Evolutionary conservation across 2,797 vertebrate species (phyloP).

Genomic region (Todus mexicanus): DNA sequence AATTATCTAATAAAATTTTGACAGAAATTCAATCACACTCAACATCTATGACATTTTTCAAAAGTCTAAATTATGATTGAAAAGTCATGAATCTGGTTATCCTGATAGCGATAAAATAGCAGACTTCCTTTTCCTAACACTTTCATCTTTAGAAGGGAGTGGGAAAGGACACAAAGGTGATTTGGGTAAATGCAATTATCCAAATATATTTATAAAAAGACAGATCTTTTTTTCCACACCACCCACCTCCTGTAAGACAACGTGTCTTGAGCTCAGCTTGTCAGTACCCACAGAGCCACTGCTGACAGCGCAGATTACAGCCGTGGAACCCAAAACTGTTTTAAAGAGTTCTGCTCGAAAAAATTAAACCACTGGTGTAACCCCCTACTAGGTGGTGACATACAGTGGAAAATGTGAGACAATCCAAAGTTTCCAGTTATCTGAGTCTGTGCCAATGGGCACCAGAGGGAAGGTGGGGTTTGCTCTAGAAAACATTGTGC

Average conservation of each 20-base stretch:
- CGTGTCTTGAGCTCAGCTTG: neutral
- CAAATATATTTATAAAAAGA: conserved; percentile 20
- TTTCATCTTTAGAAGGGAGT: neutral
- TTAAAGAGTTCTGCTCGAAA: neutral
- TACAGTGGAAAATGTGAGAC: neutral
- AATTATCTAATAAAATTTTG: conserved; percentile 53
- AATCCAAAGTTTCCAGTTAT: neutral
- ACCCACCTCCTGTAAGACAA: neutral
- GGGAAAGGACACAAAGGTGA: conserved; percentile 7
- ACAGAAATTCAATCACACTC: conserved; percentile 40
- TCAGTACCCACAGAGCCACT: conserved; percentile 18
- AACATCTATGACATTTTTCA: neutral
- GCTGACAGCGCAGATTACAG: conserved; percentile 24
- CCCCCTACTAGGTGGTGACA: neutral
- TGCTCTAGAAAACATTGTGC: neutral
- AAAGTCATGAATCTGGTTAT: conserved; percentile 22
- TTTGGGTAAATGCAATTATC: conserved; percentile 32
- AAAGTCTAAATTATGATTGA: neutral
- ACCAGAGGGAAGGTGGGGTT: neutral
- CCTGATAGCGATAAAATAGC: neutral
- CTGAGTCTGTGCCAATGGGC: neutral
- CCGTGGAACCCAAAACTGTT: neutral
- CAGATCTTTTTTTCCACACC: neutral
- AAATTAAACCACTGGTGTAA: neutral
- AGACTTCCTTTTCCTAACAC: conserved; percentile 22